Conservation (phyloP, 2,797 vertebrate species). For the Labeo calbasu region DNA sequence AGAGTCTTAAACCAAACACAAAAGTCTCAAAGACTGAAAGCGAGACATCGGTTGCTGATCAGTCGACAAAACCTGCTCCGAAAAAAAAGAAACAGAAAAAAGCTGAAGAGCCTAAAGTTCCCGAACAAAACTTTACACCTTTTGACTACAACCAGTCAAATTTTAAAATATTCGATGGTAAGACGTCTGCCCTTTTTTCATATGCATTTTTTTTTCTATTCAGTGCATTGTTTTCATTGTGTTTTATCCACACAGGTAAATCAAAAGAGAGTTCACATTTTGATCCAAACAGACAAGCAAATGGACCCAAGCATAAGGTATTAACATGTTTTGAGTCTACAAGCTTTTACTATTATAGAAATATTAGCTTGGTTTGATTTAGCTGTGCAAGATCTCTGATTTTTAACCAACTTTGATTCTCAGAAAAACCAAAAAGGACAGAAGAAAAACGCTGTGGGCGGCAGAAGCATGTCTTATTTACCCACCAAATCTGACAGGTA, state of each 20-base stretch:
- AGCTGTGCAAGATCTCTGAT: not conserved
- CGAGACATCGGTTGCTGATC: conserved; percentile 13
- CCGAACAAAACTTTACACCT: conserved; percentile 79
- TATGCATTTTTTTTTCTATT: not conserved
- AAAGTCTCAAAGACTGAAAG: conserved; percentile 77
- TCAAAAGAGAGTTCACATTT: conserved; percentile 84
- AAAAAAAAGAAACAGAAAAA: conserved; percentile 77
- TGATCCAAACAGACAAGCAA: conserved; percentile 83
- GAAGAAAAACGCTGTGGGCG: conserved; percentile 76
- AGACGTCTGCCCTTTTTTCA: conserved; percentile 22
- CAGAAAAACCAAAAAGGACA: conserved; percentile 73
- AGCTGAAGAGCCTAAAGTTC: conserved; percentile 65
- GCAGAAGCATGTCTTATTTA: conserved; percentile 90
- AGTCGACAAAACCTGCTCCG: conserved; percentile 26
- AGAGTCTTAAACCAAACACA: conserved; percentile 79
- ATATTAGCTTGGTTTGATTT: not conserved
- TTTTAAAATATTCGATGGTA: conserved; percentile 91
- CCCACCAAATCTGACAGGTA: conserved; percentile 87
- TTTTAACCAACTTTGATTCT: conserved; percentile 28
- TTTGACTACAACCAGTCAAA: conserved; percentile 93
- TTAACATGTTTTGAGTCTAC: not conserved
- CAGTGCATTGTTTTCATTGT: not conserved
- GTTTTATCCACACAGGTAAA: conserved; percentile 65
- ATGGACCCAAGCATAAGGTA: conserved; percentile 75
- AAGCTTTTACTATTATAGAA: no score